Evolutionary conservation across 2,888 invertebrate species (phyloP).

Genomic region (Zygaena filipendulae): DNA sequence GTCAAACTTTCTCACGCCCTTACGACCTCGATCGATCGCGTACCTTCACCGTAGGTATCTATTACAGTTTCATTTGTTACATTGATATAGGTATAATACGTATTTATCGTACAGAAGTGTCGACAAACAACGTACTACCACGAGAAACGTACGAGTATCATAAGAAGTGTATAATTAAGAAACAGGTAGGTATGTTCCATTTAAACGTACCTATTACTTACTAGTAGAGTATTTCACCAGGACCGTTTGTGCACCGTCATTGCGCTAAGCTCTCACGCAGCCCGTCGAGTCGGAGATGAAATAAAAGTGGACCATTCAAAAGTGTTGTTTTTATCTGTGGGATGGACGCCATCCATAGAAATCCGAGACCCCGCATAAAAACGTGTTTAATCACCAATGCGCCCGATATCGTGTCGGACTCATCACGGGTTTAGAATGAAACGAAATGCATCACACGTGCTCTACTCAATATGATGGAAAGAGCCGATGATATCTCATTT

Average conservation of each 20-base stretch:
- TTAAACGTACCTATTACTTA: no score
- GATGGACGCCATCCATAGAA: slow-evolving; percentile 22
- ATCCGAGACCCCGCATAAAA: slow-evolving; percentile 62
- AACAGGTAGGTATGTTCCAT: no score
- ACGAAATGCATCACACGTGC: slow-evolving; percentile 27
- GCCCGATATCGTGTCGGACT: slow-evolving; percentile 37
- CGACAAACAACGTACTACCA: no score
- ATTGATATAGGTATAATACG: no score
- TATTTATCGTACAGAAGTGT: no score
- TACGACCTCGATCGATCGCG: slow-evolving; percentile 24
- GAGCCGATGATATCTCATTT: slow-evolving; percentile 41
- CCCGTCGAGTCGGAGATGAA: slow-evolving; percentile 25
- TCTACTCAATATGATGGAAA: slow-evolving; percentile 30
- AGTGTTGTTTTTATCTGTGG: slow-evolving; percentile 27
- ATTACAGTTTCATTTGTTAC: no score
- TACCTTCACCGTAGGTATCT: no score
- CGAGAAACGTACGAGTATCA: no score
- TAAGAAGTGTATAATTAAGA: no score
- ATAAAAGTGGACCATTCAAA: slow-evolving; percentile 35
- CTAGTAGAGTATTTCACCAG: no score
- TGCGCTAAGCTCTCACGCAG: slow-evolving; percentile 32
- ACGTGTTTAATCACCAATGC: slow-evolving; percentile 61
- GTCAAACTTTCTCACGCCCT: slow-evolving; percentile 49
- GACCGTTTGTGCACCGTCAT: slow-evolving; percentile 48
- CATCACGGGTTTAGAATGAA: slow-evolving; percentile 38